A percentile compares a stretch with the other conserved stretches of the same genome.
phyloP scores from a whole-genome alignment of 2,888 invertebrate genomes.

The Bombyx huttoni region DNA sequence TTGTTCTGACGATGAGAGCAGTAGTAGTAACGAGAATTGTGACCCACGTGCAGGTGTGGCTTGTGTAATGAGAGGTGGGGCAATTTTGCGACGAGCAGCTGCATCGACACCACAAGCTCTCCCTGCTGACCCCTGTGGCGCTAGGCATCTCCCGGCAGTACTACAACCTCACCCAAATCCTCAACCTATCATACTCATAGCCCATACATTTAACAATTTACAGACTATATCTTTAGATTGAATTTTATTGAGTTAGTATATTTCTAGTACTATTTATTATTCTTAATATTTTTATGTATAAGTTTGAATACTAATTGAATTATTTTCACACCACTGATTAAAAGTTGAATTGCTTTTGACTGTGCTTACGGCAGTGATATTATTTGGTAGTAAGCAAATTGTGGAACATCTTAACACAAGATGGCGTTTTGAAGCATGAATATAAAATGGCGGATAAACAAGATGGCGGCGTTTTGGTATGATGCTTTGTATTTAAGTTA shows the following conservation, averaged over 20 bases:
- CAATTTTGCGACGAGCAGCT: conserved; percentile 46
- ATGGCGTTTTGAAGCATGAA: too few relatives aligned
- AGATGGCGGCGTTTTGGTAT: too few relatives aligned
- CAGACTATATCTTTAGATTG: conserved; percentile 65
- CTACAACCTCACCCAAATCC: conserved; percentile 59
- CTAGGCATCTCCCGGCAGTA: conserved; percentile 46
- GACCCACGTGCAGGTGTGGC: conserved; percentile 53
- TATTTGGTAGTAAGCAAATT: too few relatives aligned
- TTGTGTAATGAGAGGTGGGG: conserved; percentile 52
- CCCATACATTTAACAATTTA: conserved; percentile 56
- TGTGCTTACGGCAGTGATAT: too few relatives aligned
- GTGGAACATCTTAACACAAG: too few relatives aligned
- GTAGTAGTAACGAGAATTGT: conserved; percentile 54
- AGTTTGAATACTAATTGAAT: neutral
- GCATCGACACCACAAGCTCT: conserved; percentile 45
- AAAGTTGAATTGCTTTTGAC: neutral
- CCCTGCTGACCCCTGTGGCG: conserved; percentile 58
- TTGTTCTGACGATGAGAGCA: conserved; percentile 77
- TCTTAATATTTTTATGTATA: conserved; percentile 10
- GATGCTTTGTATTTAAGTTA: too few relatives aligned
- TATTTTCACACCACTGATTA: neutral
- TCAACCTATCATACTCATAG: conserved; percentile 56
- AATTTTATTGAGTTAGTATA: conserved; percentile 40
- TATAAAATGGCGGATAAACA: too few relatives aligned
- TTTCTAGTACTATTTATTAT: conserved; percentile 53